Evolutionary conservation across 2,797 vertebrate species (phyloP), one percentile per base, ranked within the genome.

Genomic region (Harpagifer antarcticus): DNA sequence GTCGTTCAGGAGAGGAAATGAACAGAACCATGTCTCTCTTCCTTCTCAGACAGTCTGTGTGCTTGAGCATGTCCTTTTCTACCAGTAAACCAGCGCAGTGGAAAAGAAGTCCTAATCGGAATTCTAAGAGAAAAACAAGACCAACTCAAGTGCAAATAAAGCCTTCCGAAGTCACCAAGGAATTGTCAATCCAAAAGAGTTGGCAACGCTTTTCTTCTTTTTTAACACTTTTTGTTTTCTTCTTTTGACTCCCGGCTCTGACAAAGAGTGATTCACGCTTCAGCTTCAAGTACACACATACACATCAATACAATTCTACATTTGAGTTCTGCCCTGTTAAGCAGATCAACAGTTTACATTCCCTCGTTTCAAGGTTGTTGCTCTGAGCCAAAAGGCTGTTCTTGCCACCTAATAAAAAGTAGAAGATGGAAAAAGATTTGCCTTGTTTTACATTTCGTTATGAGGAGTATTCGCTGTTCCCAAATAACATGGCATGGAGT

Each of bases 171-270:
- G 75, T 88, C 85, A 71, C 62, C 43, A 58, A 83, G 82, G 77
- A 90, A 70, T 66, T 68, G 56, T 83, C 90, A 79, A 91, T 87
- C 82, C 84, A 65, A 74, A 81, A 78, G 52, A 62, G 66, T 85
- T 86, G 81, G 81, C 69, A 81, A 61, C n/a, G 14, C 63, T 75
- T 78, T 48, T 73, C n/a, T 65, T 80, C 74, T 50, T 74, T 72
- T 62, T 72, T 60, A 73, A 73, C 68, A 44, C 59, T 44, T 82
- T 54, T 61, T 37, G 77, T 72, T 85, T 75, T 49, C 68, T 62
- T 33, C 68, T 76, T 79, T 74, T 69, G 58, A 78, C 72, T 73
- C 56, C 48, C 45, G 23, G 54, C 68, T 58, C 56, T 60, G 65
- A 73, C 55, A 42, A 67, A 73, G 61, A 72, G 7, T 2, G 58